Base-by-base conservation (phyloP, 1,140 invertebrate genomes). In the Agraylea sexmaculata region DNA sequence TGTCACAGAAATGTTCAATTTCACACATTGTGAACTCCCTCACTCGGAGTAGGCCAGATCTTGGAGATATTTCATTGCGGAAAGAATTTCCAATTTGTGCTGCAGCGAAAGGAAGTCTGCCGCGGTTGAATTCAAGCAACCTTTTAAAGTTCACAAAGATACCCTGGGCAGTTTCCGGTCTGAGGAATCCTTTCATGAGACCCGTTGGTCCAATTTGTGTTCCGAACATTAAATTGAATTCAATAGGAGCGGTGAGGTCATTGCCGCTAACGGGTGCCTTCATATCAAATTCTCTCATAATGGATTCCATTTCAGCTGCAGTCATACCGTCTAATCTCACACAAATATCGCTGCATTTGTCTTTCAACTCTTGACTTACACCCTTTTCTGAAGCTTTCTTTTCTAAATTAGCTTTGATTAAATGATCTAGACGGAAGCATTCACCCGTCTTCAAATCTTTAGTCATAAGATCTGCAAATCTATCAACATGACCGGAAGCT, bases 11-110 rank as follows among this genome's bases (percentile, higher is more conserved):
- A 69, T 99, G 93, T 61, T 99, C 96, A 51, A 99, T 99, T 71
- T 99, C 96, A 32, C 94, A 95, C 93, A 99, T 97, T 0, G 93
- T 98, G 55, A 99, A 99, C 60, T 99, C 96, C 55, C 86, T 72
- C 1, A 99, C 93, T 56, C 95, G 74, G 12, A 99, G 82, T 7
- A 99, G 69, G 1, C 95, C 95, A 53, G 94, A 95, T 36, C 95
- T 70, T 11, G 96, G 96, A 1, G 95, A 99, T 46, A 99, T 99
- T 73, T 99, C 96, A 71, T 99, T 99, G 49, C 96, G 76, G 58
- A 99, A 99, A 1, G 95, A 83, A 56, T 94, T 92, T 17, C 95
- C 94, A 70, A 96, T 94, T 68, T 98, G 94, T 7, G 96, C 94
- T 42, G 89, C 93, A 45, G 94, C 94, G 71, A 99, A 99, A 30